A percentile compares a stretch with the other conserved stretches of the same genome.
Evolutionary conservation across 1,140 invertebrate genomes (phyloP).

Genomic region (Calycopis cecrops): DNA sequence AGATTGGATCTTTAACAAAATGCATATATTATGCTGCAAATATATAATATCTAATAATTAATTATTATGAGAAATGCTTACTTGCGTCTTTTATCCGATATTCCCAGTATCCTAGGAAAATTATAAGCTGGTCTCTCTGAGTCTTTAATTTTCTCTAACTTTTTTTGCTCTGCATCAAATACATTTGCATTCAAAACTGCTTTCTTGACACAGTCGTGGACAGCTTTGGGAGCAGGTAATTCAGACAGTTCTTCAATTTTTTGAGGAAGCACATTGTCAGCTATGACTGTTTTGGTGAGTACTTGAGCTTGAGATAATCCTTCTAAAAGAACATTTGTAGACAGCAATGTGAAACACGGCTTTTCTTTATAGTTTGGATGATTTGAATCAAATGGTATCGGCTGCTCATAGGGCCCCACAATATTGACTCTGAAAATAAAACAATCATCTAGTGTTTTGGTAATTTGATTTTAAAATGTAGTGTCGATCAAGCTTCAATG

Average conservation of each 20-base stretch:
- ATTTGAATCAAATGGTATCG: constrained; percentile 65
- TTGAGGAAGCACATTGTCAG: constrained; percentile 78
- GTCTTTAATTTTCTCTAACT: constrained; percentile 84
- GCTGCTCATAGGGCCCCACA: constrained; percentile 57
- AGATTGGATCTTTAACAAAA: too few species aligned
- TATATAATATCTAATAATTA: constrained; percentile 14
- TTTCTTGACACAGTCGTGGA: constrained; percentile 76
- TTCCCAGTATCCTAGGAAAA: constrained; percentile 83
- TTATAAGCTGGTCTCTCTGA: constrained; percentile 80
- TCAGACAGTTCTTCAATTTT: constrained; percentile 69
- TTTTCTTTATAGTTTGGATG: constrained; percentile 80
- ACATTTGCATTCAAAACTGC: constrained; percentile 82
- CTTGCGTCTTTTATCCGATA: constrained; percentile 82
- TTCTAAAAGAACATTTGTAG: constrained; percentile 80
- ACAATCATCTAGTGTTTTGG: neutral
- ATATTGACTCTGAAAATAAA: constrained; percentile 62
- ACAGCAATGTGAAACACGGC: constrained; percentile 76
- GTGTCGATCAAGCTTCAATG: too few species aligned
- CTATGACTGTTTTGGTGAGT: constrained; percentile 83
- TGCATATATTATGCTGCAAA: constrained; percentile 9
- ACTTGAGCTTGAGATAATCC: constrained; percentile 83
- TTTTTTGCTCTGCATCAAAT: constrained; percentile 86
- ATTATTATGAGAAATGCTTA: constrained; percentile 53
- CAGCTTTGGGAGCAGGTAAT: constrained; percentile 62
- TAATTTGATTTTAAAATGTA: too few species aligned